Evolutionary conservation across 2,888 invertebrate genomes (phyloP).

Genomic region (Conomelus anceps): DNA sequence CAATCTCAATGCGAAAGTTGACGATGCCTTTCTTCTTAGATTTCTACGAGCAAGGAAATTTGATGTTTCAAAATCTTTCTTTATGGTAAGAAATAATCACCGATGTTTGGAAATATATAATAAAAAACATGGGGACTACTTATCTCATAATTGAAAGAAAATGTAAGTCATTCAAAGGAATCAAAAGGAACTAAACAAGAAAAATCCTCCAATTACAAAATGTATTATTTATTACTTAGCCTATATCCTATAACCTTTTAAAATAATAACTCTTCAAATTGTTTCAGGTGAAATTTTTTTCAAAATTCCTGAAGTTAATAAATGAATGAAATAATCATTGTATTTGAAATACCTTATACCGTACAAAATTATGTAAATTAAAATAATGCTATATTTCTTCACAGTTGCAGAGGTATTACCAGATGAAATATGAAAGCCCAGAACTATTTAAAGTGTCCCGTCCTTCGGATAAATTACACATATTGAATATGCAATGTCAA

Average conservation of each 20-base stretch:
- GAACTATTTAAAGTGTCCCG: constrained; percentile 32
- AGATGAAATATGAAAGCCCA: constrained; percentile 33
- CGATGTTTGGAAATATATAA: too few species aligned
- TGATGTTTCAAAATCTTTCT: constrained; percentile 32
- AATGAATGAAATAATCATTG: too few species aligned
- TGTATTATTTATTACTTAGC: too few species aligned
- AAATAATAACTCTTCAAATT: too few species aligned
- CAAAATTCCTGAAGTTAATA: too few species aligned
- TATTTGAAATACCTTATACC: neutral
- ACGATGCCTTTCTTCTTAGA: constrained; percentile 35
- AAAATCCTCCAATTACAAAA: too few species aligned
- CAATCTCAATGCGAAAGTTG: constrained; percentile 27
- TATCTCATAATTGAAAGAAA: too few species aligned
- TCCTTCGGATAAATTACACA: constrained; percentile 30
- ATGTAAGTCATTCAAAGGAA: too few species aligned
- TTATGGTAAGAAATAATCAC: constrained; percentile 34
- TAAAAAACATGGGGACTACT: too few species aligned
- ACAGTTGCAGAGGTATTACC: constrained; percentile 36
- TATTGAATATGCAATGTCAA: constrained; percentile 33
- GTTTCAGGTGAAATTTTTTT: too few species aligned
- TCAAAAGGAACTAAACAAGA: too few species aligned
- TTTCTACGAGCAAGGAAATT: constrained; percentile 36
- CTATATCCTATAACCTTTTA: too few species aligned
- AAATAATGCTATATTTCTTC: constrained; percentile 2
- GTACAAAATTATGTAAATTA: neutral